Evolutionary conservation across 1,140 invertebrate genomes (phyloP).

Genomic region (fruit fly (Drosophila melanogaster)): DNA sequence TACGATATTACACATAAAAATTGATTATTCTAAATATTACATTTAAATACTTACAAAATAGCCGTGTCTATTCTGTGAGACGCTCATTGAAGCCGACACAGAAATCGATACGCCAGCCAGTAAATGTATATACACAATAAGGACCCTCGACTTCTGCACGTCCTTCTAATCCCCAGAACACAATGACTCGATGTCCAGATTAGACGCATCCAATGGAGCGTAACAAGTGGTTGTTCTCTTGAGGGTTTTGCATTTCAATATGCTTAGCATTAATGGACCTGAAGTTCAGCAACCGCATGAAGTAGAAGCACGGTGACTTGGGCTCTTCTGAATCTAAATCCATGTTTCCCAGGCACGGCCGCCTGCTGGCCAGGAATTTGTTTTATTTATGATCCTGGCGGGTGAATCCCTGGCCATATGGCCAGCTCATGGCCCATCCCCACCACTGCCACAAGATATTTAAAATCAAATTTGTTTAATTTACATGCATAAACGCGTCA

Average conservation of each 20-base stretch:
- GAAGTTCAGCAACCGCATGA: conserved; percentile 60
- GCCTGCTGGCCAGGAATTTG: conserved; percentile 32
- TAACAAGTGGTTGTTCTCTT: conserved; percentile 41
- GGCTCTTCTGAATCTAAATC: conserved; percentile 38
- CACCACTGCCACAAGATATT: conserved; percentile 73
- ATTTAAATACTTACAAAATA: neutral
- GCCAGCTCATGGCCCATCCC: conserved; percentile 4
- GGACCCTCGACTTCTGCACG: neutral
- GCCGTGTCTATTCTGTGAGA: neutral
- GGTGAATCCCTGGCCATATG: conserved; percentile 24
- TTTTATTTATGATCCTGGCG: conserved; percentile 53
- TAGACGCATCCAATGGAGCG: conserved; percentile 47
- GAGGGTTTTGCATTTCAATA: conserved; percentile 46
- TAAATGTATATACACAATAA: neutral
- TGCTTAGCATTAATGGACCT: conserved; percentile 61
- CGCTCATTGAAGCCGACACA: too few relatives aligned
- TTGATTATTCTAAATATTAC: too few relatives aligned
- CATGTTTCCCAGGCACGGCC: conserved; percentile 18
- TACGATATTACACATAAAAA: too few relatives aligned
- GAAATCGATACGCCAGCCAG: neutral
- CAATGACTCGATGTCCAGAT: conserved; percentile 33
- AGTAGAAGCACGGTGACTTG: conserved; percentile 66
- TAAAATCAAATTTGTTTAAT: conserved; percentile 84
- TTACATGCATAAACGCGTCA: conserved; percentile 83
- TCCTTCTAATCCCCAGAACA: conserved; percentile 19